Percentiles rank a stretch among this genome's conserved stretches.
phyloP scores from a whole-genome alignment of 2,113 vertebrate species.

The Cricetomys ansorgei region DNA sequence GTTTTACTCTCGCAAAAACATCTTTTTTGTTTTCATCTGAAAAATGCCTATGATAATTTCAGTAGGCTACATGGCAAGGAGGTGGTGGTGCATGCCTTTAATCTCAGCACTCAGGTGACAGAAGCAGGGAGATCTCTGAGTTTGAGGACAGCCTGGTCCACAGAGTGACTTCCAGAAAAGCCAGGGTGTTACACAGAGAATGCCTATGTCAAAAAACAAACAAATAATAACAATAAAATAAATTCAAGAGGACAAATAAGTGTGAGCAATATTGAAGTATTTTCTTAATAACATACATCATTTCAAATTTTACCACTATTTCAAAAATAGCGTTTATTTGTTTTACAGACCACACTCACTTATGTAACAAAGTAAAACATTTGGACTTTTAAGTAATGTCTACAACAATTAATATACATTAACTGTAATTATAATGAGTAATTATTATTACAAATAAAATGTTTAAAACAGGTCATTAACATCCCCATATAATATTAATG shows the following conservation, averaged over 20 bases:
- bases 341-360: slow-evolving; percentile 63
- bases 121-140: background rate
- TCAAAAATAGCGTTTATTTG: too few species aligned
- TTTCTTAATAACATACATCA: too few species aligned
- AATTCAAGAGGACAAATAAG: background rate
- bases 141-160: background rate
- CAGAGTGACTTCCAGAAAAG: background rate
- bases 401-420: slow-evolving; percentile 81
- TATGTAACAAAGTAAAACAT: slow-evolving; percentile 66
- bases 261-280: background rate
- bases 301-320: background rate
- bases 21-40: background rate
- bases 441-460: slow-evolving; percentile 72
- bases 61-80: background rate
- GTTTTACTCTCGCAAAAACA: background rate
- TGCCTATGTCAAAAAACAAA: background rate
- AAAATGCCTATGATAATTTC: background rate
- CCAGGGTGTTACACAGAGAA: background rate
- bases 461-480: slow-evolving; percentile 74
- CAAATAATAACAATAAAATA: background rate
- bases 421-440: slow-evolving; percentile 83
- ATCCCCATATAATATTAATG: slow-evolving; percentile 69
- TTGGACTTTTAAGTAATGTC: slow-evolving; percentile 79
- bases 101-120: background rate
- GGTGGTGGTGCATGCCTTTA: background rate